Percentiles rank a stretch among this genome's conserved stretches.
Conservation (phyloP, 2,113 vertebrate genomes). For the Mixornis gularis region DNA sequence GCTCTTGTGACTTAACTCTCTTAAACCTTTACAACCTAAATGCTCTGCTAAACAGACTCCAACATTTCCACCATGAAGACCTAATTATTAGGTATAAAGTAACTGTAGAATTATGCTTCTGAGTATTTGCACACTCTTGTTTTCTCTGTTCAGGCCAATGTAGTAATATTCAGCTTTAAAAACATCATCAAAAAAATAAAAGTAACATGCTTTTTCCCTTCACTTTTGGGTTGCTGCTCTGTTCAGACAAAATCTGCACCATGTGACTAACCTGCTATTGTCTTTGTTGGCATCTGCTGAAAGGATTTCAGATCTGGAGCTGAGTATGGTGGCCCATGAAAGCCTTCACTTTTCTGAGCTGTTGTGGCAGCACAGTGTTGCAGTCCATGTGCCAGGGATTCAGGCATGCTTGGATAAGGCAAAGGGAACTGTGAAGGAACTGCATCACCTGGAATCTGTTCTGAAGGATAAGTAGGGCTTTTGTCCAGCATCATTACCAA, state of each 20-base stretch:
- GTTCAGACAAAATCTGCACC: not conserved
- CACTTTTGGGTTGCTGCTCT: not conserved
- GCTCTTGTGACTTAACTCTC: conserved; percentile 28
- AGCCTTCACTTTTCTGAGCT: not conserved
- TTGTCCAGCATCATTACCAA: not conserved
- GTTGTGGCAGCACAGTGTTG: not conserved
- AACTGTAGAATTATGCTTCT: not conserved
- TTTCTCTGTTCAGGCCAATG: not conserved
- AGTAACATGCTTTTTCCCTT: not conserved
- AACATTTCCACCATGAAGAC: not conserved
- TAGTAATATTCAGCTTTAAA: not conserved
- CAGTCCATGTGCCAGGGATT: not conserved
- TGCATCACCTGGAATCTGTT: not conserved
- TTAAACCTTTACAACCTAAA: conserved; percentile 35
- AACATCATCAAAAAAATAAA: not conserved
- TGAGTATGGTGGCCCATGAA: not conserved
- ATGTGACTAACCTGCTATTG: not conserved
- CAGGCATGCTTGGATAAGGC: not conserved
- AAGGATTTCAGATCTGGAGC: not conserved
- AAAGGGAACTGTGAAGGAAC: not conserved
- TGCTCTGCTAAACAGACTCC: not conserved
- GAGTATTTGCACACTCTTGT: not conserved
- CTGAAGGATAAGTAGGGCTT: not conserved
- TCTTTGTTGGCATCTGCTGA: not conserved
- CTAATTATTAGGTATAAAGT: not conserved